A percentile compares a stretch with the other conserved stretches of the same genome.
phyloP scores from a whole-genome alignment of 1,140 invertebrate species.

The Brachionus rubens region DNA sequence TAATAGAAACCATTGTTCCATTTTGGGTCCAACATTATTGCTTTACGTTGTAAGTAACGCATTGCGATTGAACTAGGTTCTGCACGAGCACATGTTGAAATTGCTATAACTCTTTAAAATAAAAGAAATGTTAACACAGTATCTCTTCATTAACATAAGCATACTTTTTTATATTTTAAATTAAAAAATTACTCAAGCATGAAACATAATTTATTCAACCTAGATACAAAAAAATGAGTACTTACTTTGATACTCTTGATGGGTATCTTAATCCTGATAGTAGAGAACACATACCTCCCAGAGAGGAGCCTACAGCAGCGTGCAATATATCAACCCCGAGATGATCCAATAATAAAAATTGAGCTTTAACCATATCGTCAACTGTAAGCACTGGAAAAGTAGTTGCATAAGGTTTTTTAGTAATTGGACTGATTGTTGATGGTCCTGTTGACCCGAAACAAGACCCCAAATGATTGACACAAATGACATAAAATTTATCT shows the following conservation, averaged over 20 bases:
- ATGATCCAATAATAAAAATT: constrained; percentile 57
- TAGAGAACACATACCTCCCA: constrained; percentile 58
- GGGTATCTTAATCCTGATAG: constrained; percentile 53
- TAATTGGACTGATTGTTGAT: constrained; percentile 56
- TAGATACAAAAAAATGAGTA: constrained; percentile 37
- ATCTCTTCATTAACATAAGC: no score
- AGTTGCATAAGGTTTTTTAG: constrained; percentile 56
- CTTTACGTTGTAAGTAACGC: constrained; percentile 58
- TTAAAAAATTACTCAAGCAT: no score
- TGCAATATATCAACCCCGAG: constrained; percentile 58
- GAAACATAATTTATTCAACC: no score
- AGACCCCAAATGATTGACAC: constrained; percentile 59
- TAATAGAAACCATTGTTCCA: constrained; percentile 62
- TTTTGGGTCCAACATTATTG: constrained; percentile 59
- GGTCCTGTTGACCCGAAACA: constrained; percentile 60
- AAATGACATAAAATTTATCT: constrained; percentile 60
- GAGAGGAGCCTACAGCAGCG: constrained; percentile 56
- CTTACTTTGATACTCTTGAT: constrained; percentile 56
- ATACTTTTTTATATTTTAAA: no score
- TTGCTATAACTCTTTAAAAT: constrained; percentile 53
- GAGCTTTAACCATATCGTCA: constrained; percentile 56
- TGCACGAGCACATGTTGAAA: constrained; percentile 57
- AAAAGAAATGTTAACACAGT: no score
- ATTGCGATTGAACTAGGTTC: constrained; percentile 60
- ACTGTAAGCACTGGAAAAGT: constrained; percentile 58